phyloP scores from a whole-genome alignment of 2,888 invertebrate species.

The Spicauda simplicius region DNA sequence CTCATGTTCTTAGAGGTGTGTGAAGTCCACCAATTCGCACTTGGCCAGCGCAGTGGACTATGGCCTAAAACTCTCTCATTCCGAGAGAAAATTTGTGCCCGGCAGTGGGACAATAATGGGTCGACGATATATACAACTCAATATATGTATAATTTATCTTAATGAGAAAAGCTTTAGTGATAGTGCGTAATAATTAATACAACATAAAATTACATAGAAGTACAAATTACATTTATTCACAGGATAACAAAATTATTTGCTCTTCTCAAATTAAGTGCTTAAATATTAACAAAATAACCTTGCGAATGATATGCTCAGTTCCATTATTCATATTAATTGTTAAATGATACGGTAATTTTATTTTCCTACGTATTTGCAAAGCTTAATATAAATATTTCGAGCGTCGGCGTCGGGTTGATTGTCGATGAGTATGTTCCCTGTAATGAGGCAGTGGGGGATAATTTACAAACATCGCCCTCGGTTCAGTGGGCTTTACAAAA shows the following conservation, averaged over 20 bases:
- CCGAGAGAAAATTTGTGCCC: no score
- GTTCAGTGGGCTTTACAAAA: conserved; percentile 11
- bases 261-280: background rate
- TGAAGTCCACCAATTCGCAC: no score
- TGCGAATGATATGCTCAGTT: background rate
- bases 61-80: no score
- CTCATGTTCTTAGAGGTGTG: no score
- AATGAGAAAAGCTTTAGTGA: no score
- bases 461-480: conserved; percentile 16
- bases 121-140: no score
- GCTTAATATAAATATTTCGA: conserved; percentile 6
- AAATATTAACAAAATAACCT: background rate
- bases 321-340: background rate
- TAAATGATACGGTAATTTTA: conserved; percentile 4
- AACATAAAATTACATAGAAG: no score
- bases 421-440: conserved; percentile 22
- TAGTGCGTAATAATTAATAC: no score
- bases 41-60: no score
- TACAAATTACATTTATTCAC: no score
- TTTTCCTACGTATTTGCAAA: background rate
- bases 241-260: background rate
- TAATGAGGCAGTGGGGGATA: conserved; percentile 28
- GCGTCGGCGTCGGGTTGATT: conserved; percentile 9
- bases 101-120: no score
- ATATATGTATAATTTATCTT: no score